Evolutionary conservation across 1,140 invertebrate genomes (phyloP).

Genomic region (Lepidostoma basale): DNA sequence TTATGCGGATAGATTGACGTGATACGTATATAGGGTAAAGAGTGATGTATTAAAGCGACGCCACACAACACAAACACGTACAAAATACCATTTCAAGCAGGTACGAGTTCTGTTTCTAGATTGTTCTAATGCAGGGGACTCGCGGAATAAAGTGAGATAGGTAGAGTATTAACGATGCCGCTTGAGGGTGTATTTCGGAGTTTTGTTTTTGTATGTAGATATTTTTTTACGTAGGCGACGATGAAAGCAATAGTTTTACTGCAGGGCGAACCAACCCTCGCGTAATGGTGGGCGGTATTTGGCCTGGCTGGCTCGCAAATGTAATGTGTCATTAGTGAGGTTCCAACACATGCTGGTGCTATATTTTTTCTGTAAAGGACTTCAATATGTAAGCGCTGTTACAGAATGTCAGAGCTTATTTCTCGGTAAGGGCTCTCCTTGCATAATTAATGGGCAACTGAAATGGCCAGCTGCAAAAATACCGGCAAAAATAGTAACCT

Average conservation of each 20-base stretch:
- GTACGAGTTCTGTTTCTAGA: no score
- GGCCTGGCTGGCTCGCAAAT: constrained; percentile 15
- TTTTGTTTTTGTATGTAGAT: background rate
- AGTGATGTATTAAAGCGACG: constrained; percentile 34
- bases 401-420: background rate
- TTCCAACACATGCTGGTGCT: constrained; percentile 20
- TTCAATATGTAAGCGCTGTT: constrained; percentile 18
- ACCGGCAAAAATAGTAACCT: no score
- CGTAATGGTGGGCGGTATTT: background rate
- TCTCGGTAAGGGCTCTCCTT: constrained; percentile 15
- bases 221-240: constrained; percentile 20
- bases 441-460: constrained; percentile 16
- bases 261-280: constrained; percentile 28
- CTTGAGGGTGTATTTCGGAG: background rate
- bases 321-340: constrained; percentile 33
- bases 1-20: constrained; percentile 47
- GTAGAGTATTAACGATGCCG: background rate
- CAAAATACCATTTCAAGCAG: background rate
- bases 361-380: constrained; percentile 10
- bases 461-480: constrained; percentile 9
- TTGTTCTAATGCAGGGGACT: no score
- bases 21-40: constrained; percentile 44
- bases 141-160: no score
- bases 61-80: background rate
- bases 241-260: constrained; percentile 41